A percentile compares a stretch with the other conserved stretches of the same genome.
These are phyloP conservation scores for Cheilosia vulpina DNA, from an alignment of 2,888 invertebrate genomes.

Conservation along the genomic window DNA sequence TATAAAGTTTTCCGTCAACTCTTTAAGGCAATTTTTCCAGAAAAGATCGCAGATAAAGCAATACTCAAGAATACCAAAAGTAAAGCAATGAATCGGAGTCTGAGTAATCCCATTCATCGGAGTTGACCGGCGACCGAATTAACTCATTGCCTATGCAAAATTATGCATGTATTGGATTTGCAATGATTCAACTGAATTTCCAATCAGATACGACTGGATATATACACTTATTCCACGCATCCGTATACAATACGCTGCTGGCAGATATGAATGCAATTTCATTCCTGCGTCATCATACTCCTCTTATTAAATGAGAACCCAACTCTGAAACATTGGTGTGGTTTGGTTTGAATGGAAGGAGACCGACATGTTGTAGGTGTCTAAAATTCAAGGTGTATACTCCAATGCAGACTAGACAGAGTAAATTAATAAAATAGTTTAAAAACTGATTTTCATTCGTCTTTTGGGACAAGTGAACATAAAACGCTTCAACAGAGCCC, in stretches of 20 bases:
- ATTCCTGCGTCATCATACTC: not conserved
- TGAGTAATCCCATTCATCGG: not conserved
- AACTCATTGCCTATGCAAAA: conserved; percentile 62
- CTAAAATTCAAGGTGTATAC: not conserved
- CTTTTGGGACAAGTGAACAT: too few species aligned
- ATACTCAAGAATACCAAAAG: not conserved
- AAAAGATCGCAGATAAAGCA: not conserved
- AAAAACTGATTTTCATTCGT: too few species aligned
- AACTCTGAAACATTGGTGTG: not conserved
- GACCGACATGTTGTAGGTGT: not conserved
- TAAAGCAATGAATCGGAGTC: not conserved
- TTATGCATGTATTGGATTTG: conserved; percentile 55
- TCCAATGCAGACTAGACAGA: not conserved
- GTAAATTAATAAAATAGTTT: too few species aligned
- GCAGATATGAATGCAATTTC: not conserved
- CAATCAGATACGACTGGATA: conserved; percentile 41
- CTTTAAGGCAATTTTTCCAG: too few species aligned
- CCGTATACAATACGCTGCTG: not conserved
- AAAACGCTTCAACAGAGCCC: not conserved
- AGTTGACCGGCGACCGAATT: conserved; percentile 18
- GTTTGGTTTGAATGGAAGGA: not conserved
- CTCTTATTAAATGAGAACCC: not conserved
- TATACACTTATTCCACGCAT: not conserved
- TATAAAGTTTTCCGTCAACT: too few species aligned
- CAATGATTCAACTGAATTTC: conserved; percentile 46